Percentiles rank a stretch among this genome's conserved stretches.
phyloP scores from a whole-genome alignment of 2,797 vertebrate species.

The Fratercula arctica region DNA sequence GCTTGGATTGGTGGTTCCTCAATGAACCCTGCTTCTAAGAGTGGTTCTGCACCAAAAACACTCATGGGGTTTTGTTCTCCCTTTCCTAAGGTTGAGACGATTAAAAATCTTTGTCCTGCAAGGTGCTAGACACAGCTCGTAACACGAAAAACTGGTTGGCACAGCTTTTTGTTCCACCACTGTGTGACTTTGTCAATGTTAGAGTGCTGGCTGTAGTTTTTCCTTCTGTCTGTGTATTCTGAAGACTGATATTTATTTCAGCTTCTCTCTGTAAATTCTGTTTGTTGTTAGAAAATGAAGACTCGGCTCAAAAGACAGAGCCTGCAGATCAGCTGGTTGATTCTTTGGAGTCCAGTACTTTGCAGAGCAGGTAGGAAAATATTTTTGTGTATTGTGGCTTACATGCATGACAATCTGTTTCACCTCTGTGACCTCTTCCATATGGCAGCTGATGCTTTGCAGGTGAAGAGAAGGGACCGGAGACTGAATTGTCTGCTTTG shows the following conservation, averaged over 20 bases:
- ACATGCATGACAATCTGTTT: neutral
- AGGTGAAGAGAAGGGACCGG: neutral
- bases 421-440: neutral
- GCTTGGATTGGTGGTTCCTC: neutral
- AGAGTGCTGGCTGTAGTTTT: neutral
- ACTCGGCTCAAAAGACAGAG: conserved; percentile 37
- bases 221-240: neutral
- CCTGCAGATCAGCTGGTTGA: conserved; percentile 2
- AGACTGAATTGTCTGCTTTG: neutral
- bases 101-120: neutral
- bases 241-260: neutral
- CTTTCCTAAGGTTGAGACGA: neutral
- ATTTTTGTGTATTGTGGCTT: neutral
- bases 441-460: neutral
- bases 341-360: conserved; percentile 31
- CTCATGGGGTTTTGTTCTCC: neutral
- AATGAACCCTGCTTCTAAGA: neutral
- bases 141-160: neutral
- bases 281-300: conserved; percentile 71
- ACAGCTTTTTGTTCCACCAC: neutral
- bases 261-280: neutral
- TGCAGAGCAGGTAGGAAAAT: conserved; percentile 67
- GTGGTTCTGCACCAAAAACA: neutral
- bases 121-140: neutral
- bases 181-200: neutral